A percentile compares a stretch with the other conserved stretches of the same genome.
These are phyloP conservation scores for Rhyacichthys aspro DNA, from an alignment of 2,797 vertebrate species.

Conservation along the genomic window DNA sequence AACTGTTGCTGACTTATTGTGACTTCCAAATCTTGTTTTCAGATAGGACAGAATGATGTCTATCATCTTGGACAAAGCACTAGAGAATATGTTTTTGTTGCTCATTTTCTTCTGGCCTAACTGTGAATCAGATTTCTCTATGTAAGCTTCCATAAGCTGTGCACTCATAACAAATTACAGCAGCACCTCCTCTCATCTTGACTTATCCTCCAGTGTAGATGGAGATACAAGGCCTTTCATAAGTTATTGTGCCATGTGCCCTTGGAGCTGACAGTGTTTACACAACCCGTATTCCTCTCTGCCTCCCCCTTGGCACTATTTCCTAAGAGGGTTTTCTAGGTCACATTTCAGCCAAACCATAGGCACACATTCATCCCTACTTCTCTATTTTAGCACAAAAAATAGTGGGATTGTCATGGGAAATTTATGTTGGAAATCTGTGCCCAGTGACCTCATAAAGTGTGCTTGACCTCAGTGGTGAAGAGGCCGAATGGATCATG, in stretches of 20 bases:
- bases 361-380: slow-evolving; percentile 32
- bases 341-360: slow-evolving; percentile 29
- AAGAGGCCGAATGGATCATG: slow-evolving; percentile 63
- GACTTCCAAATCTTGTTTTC: slow-evolving; percentile 23
- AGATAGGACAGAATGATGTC: slow-evolving; percentile 36
- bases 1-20: slow-evolving; percentile 37
- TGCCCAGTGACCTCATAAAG: slow-evolving; percentile 70
- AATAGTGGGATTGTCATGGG: slow-evolving; percentile 42
- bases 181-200: slow-evolving; percentile 50
- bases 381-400: slow-evolving; percentile 41
- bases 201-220: slow-evolving; percentile 52
- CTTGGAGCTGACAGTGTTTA: slow-evolving; percentile 64
- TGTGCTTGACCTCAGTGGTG: slow-evolving; percentile 67
- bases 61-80: slow-evolving; percentile 19
- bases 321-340: slow-evolving; percentile 44
- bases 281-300: slow-evolving; percentile 52
- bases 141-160: slow-evolving; percentile 43
- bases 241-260: slow-evolving; percentile 63
- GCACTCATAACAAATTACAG: slow-evolving; percentile 52
- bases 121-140: slow-evolving; percentile 33
- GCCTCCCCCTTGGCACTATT: slow-evolving; percentile 40
- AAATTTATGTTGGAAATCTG: slow-evolving; percentile 67
- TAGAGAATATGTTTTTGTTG: no score
- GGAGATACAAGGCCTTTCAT: slow-evolving; percentile 55
- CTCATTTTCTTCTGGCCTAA: slow-evolving; percentile 26